Evolutionary conservation across 2,888 invertebrate genomes (phyloP), one percentile per base, ranked within the genome.

Genomic region (Acanthosepion pharaonis): DNA sequence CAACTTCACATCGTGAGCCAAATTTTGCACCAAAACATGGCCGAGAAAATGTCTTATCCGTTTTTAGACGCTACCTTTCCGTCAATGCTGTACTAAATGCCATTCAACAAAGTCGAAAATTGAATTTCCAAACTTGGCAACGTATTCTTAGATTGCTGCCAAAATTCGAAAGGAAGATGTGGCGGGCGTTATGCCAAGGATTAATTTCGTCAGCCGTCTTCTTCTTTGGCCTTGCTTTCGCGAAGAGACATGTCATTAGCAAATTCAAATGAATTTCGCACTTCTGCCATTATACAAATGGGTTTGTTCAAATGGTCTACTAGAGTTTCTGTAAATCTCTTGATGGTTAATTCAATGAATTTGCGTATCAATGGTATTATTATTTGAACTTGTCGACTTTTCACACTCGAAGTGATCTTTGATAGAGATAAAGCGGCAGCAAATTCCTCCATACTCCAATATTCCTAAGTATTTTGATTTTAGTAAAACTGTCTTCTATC

Each of bases 71-170:
- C 78, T 78, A 78, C 78, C n/a, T n/a, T 78, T n/a, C n/a, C 59
- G 23, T 11, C 78, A 33, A 11, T 78, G n/a, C 78, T 78, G 33
- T n/a, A 78, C n/a, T 78, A 78, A 78, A 78, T 78, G 28, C 15
- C 11, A n/a, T 78, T 78, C 78, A 23, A 33, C 15, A 11, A 78
- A 78, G n/a, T 78, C 78, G n/a, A 78, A 33, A 78, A 78, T 78
- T 78, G 78, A 78, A 78, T 78, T 78, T 78, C 78, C n/a, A 78
- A 78, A n/a, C 78, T 78, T 78, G 78, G 78, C 78, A 78, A n/a
- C 78, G n/a, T 33, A 15, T 78, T 33, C n/a, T 78, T 78, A 28
- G 11, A 78, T 5, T 9, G 78, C 28, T 78, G 78, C 78, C 78
- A 78, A 78, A 28, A 78, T 78, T 33, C 78, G n/a, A 78, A 78